Conservation (phyloP, 2,797 vertebrate genomes). For the Ibycter americanus region DNA sequence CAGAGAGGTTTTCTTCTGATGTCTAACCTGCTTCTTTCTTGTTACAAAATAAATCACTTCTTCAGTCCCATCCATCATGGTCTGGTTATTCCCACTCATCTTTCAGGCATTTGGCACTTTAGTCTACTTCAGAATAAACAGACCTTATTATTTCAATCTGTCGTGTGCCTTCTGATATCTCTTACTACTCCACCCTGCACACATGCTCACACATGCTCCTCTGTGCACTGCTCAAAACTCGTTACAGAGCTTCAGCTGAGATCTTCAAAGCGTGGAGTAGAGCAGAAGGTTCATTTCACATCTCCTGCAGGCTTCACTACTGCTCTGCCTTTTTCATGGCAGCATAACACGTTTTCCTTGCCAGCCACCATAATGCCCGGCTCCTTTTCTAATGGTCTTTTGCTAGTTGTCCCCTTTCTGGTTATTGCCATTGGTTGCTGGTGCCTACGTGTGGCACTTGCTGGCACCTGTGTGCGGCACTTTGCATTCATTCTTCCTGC, state of each 20-base stretch:
- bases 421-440: neutral
- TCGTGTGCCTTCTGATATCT: neutral
- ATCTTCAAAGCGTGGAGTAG: neutral
- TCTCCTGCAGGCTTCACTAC: neutral
- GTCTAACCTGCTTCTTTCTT: neutral
- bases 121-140: slow-evolving; percentile 31
- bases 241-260: neutral
- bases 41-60: slow-evolving; percentile 35
- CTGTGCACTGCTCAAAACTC: neutral
- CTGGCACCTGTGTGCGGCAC: neutral
- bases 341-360: neutral
- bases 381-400: neutral
- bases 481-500: neutral
- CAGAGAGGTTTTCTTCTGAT: neutral
- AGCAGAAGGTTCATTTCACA: neutral
- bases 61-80: slow-evolving; percentile 2
- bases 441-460: neutral
- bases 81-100: slow-evolving; percentile 48
- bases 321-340: neutral
- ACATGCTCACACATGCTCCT: neutral
- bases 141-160: slow-evolving; percentile 37
- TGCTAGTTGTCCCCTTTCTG: neutral
- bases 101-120: slow-evolving; percentile 19
- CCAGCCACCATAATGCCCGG: neutral
- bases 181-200: neutral